Evolutionary conservation across 2,113 vertebrate species (phyloP), one percentile per base, ranked within the genome.

Genomic region (Epinephelus cyanopodus): DNA sequence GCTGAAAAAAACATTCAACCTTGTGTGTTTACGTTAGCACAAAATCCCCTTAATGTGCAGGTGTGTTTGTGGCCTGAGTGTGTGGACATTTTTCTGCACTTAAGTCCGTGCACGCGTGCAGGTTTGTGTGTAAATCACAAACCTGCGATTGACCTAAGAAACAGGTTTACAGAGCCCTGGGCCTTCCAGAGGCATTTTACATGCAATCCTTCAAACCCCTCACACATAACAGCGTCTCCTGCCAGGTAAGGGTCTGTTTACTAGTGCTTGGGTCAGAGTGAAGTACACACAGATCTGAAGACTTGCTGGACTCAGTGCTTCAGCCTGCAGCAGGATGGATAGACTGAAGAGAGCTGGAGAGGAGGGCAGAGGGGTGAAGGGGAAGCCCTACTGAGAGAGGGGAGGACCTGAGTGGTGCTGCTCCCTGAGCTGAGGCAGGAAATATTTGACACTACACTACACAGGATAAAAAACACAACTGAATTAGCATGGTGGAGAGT

Each of bases 261-360:
- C 70, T 68, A 71, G 53, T 37, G 53, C 60, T 54, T 42, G 42
- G 81, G 73, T 86, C 74, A 88, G 58, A 83, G 65, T 74, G 66
- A 80, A 78, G 76, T 65, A 77, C 37, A 84, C 42, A 74, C 64
- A 74, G 11, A 79, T 70, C 60, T 79, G 39, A 29, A 88, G 72
- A 61, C 10, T 11, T 27, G 39, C 42, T 56, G 25, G 53, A 25
- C 15, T 64, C 37, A 9, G 39, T 64, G 65, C 48, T 67, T 71
- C 65, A 70, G 50, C 45, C 71, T 63, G 61, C 52, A 69, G 63
- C 23, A 42, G 66, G 63, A 56, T 3, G 48, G 25, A 63, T 3
- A 50, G 25, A 61, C 23, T 4, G 18, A 54, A 18, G 47, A 77
- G 23, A 72, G 52, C 27, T 21, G 7, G 27, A 69, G 18, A 19